Evolutionary conservation across 2,797 vertebrate genomes (phyloP), one percentile per base, ranked within the genome.

Genomic region (Halcyon leucocephala): DNA sequence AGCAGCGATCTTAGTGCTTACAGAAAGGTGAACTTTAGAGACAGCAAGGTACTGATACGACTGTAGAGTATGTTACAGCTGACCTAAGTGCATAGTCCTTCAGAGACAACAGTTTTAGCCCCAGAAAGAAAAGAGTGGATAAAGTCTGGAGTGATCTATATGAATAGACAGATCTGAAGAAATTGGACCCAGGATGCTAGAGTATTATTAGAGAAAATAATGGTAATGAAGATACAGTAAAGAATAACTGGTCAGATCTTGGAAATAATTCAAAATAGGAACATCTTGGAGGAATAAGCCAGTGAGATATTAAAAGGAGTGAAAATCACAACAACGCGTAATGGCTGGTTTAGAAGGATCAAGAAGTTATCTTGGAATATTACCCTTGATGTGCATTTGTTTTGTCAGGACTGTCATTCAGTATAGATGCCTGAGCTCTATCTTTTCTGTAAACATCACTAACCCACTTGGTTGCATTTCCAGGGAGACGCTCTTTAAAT

Each of bases 391-490:
- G 77, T 67, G 77, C 51, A 35, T 49, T 66, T 66, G 6, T 44
- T 85, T 66, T 49, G 9, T 67, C 1, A 4, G 39, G 46, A 67
- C 48, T 0, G 0, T 33, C 33, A 22, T 28, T 85, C 37, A 42
- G 44, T 54, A 18, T n/a, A 48, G 41, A 31, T 74, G 51, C 12
- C 46, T 69, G 46, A 82, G 49, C 18, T 51, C 20, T n/a, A 3
- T 37, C 42, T 87, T 71, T 67, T 60, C 46, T 69, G 37, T 78
- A 72, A 89, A 67, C 18, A n/a, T 39, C 46, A 29, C 33, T 64
- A 44, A 39, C n/a, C 33, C 16, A 10, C 29, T 54, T 44, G 2
- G 1, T 55, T 52, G 2, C 25, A 60, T 69, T 73, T 69, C 13
- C 39, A 67, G 22, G 25, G 39, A 54, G 11, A 33, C 0, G 1